Evolutionary conservation across 2,113 vertebrate species (phyloP).

Genomic region (Nannobrachium achirus): DNA sequence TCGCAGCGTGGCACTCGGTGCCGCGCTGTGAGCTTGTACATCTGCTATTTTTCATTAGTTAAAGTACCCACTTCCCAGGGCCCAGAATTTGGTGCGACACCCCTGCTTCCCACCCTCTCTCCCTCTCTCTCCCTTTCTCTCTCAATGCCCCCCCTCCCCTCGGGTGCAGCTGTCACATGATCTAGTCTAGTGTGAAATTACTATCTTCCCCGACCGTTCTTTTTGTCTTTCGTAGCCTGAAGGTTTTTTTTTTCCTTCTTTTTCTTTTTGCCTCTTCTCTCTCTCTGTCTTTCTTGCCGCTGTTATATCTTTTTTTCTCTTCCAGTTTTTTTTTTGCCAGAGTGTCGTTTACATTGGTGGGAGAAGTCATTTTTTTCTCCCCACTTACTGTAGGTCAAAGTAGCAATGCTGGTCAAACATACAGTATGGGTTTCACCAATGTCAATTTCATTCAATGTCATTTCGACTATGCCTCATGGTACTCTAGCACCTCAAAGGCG

Average conservation of each 20-base stretch:
- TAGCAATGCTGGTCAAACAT: no score
- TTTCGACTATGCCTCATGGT: no score
- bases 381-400: no score
- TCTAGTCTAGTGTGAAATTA: conserved; percentile 80
- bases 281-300: conserved; percentile 16
- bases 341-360: conserved; percentile 55
- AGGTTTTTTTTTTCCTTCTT: conserved; percentile 53
- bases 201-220: conserved; percentile 61
- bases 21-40: no score
- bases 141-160: conserved; percentile 45
- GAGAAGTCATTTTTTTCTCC: conserved; percentile 41
- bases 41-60: no score
- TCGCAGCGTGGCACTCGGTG: no score
- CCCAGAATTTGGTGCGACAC: no score
- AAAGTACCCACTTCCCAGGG: no score
- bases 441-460: no score
- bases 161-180: conserved; percentile 78
- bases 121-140: conserved; percentile 42
- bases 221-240: conserved; percentile 63
- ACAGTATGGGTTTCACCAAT: no score
- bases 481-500: no score
- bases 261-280: conserved; percentile 19
- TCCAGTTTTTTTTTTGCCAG: no score
- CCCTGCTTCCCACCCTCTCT: conserved; percentile 13
- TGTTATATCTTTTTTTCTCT: conserved; percentile 33